A percentile compares a stretch with the other conserved stretches of the same genome.
Evolutionary conservation across 2,797 vertebrate species (phyloP).

Genomic region (Eulemur mongoz): DNA sequence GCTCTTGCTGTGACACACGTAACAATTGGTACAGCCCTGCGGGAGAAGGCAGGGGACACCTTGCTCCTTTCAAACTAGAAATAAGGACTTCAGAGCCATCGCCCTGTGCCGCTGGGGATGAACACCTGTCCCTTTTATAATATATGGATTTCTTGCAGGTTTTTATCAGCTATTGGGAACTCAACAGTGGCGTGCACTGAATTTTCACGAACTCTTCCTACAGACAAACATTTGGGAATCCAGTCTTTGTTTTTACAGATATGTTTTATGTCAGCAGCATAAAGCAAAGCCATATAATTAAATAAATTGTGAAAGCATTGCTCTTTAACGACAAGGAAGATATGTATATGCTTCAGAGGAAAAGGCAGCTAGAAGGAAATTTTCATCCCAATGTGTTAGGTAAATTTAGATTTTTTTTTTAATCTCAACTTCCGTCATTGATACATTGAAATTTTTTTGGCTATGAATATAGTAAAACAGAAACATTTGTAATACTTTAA

Average conservation of each 20-base stretch:
- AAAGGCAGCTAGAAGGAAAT: neutral
- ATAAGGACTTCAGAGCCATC: neutral
- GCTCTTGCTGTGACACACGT: neutral
- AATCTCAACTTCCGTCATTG: neutral
- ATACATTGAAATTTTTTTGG: neutral
- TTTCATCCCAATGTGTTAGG: neutral
- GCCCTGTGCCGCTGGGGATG: neutral
- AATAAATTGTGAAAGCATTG: neutral
- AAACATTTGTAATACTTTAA: neutral
- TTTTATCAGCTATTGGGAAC: neutral
- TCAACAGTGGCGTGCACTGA: neutral
- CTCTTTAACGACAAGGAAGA: neutral
- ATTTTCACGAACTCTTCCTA: neutral
- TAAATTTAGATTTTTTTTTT: neutral
- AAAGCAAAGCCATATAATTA: slow-evolving; percentile 42
- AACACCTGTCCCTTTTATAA: neutral
- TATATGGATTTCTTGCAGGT: neutral
- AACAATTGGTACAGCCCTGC: neutral
- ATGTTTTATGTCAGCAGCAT: neutral
- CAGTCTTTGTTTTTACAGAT: neutral
- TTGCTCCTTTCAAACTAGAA: neutral
- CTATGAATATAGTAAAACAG: neutral
- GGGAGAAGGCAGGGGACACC: neutral
- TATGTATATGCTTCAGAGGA: neutral
- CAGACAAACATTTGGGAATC: neutral